Evolutionary conservation across 1,140 invertebrate genomes (phyloP), one percentile per base, ranked within the genome.

Genomic region (Laodelphax striatellus): DNA sequence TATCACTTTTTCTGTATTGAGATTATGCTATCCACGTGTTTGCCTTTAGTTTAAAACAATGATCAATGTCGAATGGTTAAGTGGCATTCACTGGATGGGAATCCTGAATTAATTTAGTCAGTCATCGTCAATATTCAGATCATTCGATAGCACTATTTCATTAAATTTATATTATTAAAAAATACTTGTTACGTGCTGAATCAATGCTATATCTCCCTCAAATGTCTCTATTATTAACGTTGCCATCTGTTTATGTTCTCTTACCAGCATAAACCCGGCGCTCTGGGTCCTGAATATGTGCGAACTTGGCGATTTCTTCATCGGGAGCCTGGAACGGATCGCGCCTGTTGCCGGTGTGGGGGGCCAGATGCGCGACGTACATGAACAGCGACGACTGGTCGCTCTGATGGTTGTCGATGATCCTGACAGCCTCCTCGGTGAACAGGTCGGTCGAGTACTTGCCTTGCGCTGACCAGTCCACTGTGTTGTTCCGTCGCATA

Each of bases 371-470:
- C 0, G 83, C 79, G 28, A 95, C 63, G 64, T 88, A 83, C n/a
- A 95, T 70, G 68, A 93, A 93, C 58, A 94, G 70, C 0, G 90
- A 88, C 52, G 62, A 67, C 17, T 75, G 64, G 14, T 62, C 65
- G 8, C 61, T 63, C 42, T 85, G 70, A 64, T 92, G 87, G 2
- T 77, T 68, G 9, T 78, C 69, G 31, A 94, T 91, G 0, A 90
- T 68, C 46, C 76, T 64, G n/a, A 83, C 73, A 0, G 89, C 82
- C 72, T 88, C 82, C 5, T 82, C 70, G 0, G 89, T 89, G 57
- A 92, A 82, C 9, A 92, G 69, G 66, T 90, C 85, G 0, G 90
- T 91, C 1, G 87, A 79, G 69, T 93, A 92, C 66, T 81, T 76
- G 3, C 83, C 85, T 54, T 72, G 70, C 3, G 77, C 72, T 22